These are phyloP conservation scores for Dendrolimus houi DNA, from an alignment of 2,888 invertebrate species.

Conservation along the genomic window DNA sequence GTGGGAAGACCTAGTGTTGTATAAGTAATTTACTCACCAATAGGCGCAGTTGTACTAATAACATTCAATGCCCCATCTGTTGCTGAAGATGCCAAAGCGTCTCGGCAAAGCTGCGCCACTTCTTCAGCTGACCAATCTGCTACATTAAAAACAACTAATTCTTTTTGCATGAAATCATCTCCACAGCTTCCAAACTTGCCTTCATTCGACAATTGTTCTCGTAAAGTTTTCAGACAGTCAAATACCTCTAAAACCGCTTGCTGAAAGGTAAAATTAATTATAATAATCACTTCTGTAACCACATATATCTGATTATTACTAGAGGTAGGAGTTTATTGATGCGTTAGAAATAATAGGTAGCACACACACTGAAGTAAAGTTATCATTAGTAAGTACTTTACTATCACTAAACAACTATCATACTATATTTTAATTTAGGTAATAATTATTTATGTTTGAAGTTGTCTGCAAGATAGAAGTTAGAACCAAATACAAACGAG, in stretches of 20 bases:
- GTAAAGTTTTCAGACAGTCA: constrained; percentile 39
- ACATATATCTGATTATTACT: no score
- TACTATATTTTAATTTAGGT: no score
- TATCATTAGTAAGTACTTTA: no score
- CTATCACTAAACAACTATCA: no score
- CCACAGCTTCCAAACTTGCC: constrained; percentile 33
- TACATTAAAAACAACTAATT: constrained; percentile 57
- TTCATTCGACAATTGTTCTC: constrained; percentile 46
- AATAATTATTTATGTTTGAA: no score
- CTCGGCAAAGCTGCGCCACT: constrained; percentile 47
- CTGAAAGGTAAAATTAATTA: constrained; percentile 22
- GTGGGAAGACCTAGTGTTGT: no score
- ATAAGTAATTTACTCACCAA: constrained; percentile 28
- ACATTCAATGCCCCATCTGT: constrained; percentile 38
- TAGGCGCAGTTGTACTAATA: constrained; percentile 31
- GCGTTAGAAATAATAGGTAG: no score
- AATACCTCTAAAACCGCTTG: constrained; percentile 54
- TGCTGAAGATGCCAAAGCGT: constrained; percentile 31
- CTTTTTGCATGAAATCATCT: constrained; percentile 36
- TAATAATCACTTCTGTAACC: no score
- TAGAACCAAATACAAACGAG: no score
- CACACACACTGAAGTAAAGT: no score
- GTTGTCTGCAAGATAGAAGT: no score
- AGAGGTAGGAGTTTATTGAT: no score
- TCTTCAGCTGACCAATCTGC: constrained; percentile 61